Evolutionary conservation across 2,888 invertebrate species (phyloP).

Genomic region (Cephus rjabovi): DNA sequence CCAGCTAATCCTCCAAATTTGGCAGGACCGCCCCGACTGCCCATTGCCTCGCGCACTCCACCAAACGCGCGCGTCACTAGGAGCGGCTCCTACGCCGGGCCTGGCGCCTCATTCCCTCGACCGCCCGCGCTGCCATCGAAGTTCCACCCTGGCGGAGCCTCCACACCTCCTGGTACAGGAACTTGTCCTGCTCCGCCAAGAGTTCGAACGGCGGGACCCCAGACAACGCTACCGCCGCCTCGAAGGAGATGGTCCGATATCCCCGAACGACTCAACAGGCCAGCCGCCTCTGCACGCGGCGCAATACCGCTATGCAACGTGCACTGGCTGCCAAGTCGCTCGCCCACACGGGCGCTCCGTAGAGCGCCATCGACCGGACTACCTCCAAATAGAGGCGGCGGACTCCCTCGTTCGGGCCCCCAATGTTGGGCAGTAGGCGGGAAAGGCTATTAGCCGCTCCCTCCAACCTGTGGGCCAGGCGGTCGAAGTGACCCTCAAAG

Average conservation of each 20-base stretch:
- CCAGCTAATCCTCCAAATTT: background rate
- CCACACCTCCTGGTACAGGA: background rate
- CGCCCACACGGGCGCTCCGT: background rate
- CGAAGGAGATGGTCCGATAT: background rate
- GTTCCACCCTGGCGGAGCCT: background rate
- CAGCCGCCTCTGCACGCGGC: slow-evolving; percentile 1
- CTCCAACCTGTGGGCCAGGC: background rate
- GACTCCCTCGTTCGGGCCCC: background rate
- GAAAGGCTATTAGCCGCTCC: background rate
- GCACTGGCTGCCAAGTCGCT: too few species aligned
- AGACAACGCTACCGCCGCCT: background rate
- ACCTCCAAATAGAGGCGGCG: background rate
- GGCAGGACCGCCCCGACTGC: background rate
- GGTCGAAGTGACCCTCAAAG: background rate
- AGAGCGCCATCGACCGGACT: background rate
- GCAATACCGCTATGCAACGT: background rate
- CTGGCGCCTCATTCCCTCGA: background rate
- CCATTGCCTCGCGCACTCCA: background rate
- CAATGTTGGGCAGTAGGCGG: background rate
- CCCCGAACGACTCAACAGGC: background rate
- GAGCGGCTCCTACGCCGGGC: too few species aligned
- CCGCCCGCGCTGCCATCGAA: background rate
- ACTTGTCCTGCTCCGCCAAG: background rate
- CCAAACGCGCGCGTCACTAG: background rate
- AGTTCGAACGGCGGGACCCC: background rate